Evolutionary conservation across 2,888 invertebrate genomes (phyloP).

Genomic region (Oxycera nigricornis): DNA sequence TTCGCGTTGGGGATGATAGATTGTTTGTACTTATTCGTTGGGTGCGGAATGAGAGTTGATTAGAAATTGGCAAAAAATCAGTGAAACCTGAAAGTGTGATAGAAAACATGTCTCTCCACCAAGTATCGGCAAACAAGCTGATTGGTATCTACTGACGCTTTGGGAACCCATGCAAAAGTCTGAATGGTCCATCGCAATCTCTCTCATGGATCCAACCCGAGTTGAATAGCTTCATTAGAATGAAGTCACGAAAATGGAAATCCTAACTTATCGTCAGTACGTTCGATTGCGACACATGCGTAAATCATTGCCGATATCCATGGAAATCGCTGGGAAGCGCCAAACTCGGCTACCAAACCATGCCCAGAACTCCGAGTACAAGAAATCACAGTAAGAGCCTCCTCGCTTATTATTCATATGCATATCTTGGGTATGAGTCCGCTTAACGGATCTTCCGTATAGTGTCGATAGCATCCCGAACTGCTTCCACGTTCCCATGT

Average conservation of each 20-base stretch:
- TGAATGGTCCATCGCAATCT: background rate
- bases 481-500: conserved; percentile 14
- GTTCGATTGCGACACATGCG: background rate
- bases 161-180: background rate
- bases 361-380: background rate
- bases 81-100: background rate
- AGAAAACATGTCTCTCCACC: background rate
- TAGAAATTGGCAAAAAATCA: background rate
- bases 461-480: conserved; percentile 3
- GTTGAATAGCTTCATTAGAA: background rate
- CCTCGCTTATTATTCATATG: background rate
- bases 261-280: background rate
- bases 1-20: background rate
- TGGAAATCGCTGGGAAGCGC: background rate
- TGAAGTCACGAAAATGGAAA: conserved; percentile 2
- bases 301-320: background rate
- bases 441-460: background rate
- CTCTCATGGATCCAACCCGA: background rate
- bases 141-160: background rate
- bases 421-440: background rate
- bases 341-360: background rate
- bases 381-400: background rate
- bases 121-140: background rate
- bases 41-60: background rate
- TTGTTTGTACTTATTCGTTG: background rate